A percentile compares a stretch with the other conserved stretches of the same genome.
phyloP scores from a whole-genome alignment of 1,140 invertebrate genomes.

The Trachelipus rathkii region DNA sequence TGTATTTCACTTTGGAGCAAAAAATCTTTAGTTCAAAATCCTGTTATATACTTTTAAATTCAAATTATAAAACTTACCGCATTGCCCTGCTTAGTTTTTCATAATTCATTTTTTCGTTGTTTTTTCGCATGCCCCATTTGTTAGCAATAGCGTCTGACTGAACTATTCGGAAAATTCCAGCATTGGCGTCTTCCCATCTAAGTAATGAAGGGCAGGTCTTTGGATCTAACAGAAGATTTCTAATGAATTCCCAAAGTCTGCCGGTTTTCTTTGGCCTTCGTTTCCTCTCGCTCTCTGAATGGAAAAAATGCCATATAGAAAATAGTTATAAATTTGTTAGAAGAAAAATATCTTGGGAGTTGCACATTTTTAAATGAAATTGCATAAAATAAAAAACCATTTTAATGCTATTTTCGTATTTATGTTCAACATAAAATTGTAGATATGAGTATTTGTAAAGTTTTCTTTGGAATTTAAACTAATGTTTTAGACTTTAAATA shows the following conservation, averaged over 20 bases:
- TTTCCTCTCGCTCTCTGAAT: constrained; percentile 45
- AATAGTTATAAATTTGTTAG: too few species aligned
- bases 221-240: constrained; percentile 25
- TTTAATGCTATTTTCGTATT: too few species aligned
- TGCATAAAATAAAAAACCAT: too few species aligned
- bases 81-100: constrained; percentile 89
- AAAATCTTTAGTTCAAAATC: background rate
- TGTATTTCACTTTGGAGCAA: background rate
- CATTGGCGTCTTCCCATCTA: constrained; percentile 28
- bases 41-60: background rate
- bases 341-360: too few species aligned
- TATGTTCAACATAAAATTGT: too few species aligned
- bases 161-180: constrained; percentile 32
- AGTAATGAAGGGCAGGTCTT: constrained; percentile 28
- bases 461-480: too few species aligned
- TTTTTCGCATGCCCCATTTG: constrained; percentile 55
- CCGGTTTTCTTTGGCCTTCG: constrained; percentile 27
- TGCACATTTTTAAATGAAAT: too few species aligned
- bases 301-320: background rate
- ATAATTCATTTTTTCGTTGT: constrained; percentile 87
- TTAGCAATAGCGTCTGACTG: constrained; percentile 32
- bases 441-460: too few species aligned
- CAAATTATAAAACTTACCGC: constrained; percentile 62
- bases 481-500: background rate
- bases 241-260: constrained; percentile 38